phyloP scores from a whole-genome alignment of 2,888 invertebrate genomes.

The Apomyelois bistriatella region DNA sequence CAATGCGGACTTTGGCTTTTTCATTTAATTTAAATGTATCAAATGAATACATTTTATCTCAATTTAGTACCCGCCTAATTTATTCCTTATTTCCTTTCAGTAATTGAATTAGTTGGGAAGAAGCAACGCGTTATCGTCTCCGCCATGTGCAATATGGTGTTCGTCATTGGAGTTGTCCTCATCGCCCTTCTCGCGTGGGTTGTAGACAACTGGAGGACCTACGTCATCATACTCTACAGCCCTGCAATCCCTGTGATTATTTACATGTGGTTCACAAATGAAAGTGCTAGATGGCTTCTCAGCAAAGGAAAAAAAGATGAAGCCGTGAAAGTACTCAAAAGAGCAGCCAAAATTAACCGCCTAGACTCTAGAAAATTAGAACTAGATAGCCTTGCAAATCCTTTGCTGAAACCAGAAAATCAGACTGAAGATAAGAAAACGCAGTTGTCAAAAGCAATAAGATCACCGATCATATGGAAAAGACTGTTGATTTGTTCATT shows the following conservation, averaged over 20 bases:
- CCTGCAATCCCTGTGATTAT: slow-evolving; percentile 84
- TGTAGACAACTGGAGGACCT: slow-evolving; percentile 85
- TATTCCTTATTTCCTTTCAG: slow-evolving; percentile 60
- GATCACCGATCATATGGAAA: slow-evolving; percentile 78
- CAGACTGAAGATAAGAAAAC: slow-evolving; percentile 58
- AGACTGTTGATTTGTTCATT: slow-evolving; percentile 84
- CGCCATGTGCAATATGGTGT: slow-evolving; percentile 86
- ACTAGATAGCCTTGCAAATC: slow-evolving; percentile 65
- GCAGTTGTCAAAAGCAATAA: slow-evolving; percentile 71
- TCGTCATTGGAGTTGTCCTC: slow-evolving; percentile 86
- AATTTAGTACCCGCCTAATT: background rate
- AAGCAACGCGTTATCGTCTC: slow-evolving; percentile 87
- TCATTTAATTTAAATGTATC: too few species aligned
- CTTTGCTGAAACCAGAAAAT: slow-evolving; percentile 51
- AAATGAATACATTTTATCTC: background rate
- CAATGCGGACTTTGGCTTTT: too few species aligned
- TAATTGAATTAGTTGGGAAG: slow-evolving; percentile 88
- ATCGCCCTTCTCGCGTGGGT: slow-evolving; percentile 86
- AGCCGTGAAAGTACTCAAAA: slow-evolving; percentile 81
- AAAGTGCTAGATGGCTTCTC: slow-evolving; percentile 89
- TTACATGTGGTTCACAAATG: slow-evolving; percentile 87
- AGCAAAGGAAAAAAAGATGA: slow-evolving; percentile 84
- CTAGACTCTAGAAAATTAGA: slow-evolving; percentile 70
- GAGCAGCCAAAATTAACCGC: slow-evolving; percentile 83
- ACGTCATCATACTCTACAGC: slow-evolving; percentile 84